phyloP scores from a whole-genome alignment of 1,140 invertebrate species.

The Onthophagus taurus region DNA sequence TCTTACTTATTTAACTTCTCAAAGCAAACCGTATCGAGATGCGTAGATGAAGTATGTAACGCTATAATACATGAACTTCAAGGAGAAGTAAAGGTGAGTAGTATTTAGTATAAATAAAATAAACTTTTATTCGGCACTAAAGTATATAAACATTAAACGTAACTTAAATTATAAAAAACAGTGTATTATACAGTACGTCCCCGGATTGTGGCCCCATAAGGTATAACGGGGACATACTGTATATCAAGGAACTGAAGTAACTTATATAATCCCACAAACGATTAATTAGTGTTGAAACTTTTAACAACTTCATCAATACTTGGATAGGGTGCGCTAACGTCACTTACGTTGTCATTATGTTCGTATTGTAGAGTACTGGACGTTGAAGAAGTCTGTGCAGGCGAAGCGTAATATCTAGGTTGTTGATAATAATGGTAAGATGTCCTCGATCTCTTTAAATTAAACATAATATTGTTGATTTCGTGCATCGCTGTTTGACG shows the following conservation, averaged over 20 bases:
- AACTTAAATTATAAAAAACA: no score
- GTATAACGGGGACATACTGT: no score
- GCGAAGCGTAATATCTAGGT: not conserved
- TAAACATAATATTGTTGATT: conserved; percentile 3
- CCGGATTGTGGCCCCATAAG: no score
- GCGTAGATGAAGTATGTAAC: conserved; percentile 8
- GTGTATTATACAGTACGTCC: no score
- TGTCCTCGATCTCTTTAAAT: not conserved
- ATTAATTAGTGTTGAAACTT: not conserved
- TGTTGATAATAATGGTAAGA: not conserved
- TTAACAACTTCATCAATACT: not conserved
- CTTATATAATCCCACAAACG: no score
- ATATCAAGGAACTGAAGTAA: no score
- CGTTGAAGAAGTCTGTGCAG: not conserved
- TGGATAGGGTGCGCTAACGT: not conserved
- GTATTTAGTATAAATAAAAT: no score
- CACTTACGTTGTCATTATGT: not conserved
- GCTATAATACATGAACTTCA: conserved; percentile 2
- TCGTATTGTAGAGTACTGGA: not conserved
- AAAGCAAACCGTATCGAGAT: conserved; percentile 4
- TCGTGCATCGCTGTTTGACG: conserved; percentile 1
- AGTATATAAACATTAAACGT: no score
- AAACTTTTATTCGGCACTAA: no score
- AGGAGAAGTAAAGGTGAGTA: no score
- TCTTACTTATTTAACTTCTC: conserved; percentile 3